Percentiles rank a stretch among this genome's conserved stretches.
Conservation (phyloP, 1,140 invertebrate species). For the Ceratitis capitata region DNA sequence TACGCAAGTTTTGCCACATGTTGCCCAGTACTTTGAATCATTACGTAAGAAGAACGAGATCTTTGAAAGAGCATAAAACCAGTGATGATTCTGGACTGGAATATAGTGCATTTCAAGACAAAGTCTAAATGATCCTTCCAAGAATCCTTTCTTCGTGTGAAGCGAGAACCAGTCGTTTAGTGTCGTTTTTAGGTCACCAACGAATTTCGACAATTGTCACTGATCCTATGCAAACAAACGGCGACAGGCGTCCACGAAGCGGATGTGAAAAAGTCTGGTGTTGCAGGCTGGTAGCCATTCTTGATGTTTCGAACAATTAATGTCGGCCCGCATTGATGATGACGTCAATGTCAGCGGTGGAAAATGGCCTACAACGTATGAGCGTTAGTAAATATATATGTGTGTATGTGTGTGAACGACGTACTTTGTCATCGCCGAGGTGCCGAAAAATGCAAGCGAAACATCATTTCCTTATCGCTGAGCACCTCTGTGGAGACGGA, state of each 20-base stretch:
- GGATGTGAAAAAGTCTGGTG: background rate
- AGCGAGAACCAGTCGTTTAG: background rate
- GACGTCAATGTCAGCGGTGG: background rate
- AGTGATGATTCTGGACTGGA: background rate
- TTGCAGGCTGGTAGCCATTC: background rate
- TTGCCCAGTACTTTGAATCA: background rate
- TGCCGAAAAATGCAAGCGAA: conserved; percentile 1
- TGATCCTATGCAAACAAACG: conserved; percentile 38
- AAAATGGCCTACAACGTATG: background rate
- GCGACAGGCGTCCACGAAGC: background rate
- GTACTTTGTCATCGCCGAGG: background rate
- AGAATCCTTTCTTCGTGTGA: background rate
- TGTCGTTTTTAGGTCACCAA: background rate
- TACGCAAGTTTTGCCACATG: background rate
- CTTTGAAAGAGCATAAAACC: background rate
- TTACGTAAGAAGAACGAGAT: background rate
- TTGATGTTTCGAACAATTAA: conserved; percentile 24
- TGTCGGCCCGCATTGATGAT: background rate
- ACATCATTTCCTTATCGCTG: conserved; percentile 5
- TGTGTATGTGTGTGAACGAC: too few species aligned
- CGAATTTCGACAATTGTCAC: background rate
- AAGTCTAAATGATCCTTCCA: too few species aligned
- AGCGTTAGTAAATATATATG: too few species aligned
- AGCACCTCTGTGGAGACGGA: background rate
- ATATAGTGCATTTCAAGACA: too few species aligned